These are phyloP conservation scores for Planiliza haematocheilus DNA, from an alignment of 2,113 vertebrate species.

Conservation along the genomic window DNA sequence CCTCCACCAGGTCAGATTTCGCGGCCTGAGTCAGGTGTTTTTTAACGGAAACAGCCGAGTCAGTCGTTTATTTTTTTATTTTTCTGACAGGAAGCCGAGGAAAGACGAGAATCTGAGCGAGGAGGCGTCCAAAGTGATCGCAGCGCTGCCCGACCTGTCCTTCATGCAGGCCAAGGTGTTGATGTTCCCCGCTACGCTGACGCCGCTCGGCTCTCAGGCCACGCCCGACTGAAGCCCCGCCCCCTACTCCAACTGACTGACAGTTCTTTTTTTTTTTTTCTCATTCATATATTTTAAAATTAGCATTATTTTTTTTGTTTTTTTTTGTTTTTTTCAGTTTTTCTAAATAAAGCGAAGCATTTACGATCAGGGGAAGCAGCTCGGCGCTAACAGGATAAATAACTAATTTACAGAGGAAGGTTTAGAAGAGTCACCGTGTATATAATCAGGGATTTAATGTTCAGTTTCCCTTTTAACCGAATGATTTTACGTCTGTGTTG, in stretches of 20 bases:
- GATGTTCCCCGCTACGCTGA: constrained; percentile 97
- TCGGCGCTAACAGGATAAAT: not conserved
- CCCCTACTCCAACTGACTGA: not conserved
- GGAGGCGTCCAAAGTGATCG: constrained; percentile 93
- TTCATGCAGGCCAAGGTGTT: constrained; percentile 99
- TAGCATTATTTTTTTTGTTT: constrained; percentile 17
- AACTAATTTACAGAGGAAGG: constrained; percentile 77
- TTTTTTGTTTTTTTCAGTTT: constrained; percentile 5
- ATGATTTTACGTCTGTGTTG: constrained; percentile 65
- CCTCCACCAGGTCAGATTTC: constrained; percentile 87
- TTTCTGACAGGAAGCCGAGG: constrained; percentile 86
- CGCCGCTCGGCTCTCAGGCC: constrained; percentile 83
- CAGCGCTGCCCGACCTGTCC: constrained; percentile 92
- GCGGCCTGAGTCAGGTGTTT: not conserved
- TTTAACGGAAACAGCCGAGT: no score
- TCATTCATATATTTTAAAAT: not conserved
- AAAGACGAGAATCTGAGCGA: constrained; percentile 95
- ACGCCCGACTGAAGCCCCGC: constrained; percentile 66
- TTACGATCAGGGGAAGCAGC: constrained; percentile 18
- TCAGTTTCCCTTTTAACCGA: constrained; percentile 60
- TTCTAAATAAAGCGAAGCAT: constrained; percentile 38
- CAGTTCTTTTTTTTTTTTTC: constrained; percentile 16
- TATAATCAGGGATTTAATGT: constrained; percentile 90
- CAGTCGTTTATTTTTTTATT: not conserved
- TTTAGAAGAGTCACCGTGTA: constrained; percentile 84